A percentile compares a stretch with the other conserved stretches of the same genome.
Conservation (phyloP, 1,140 invertebrate genomes). For the Leptopilina clavipes region DNA sequence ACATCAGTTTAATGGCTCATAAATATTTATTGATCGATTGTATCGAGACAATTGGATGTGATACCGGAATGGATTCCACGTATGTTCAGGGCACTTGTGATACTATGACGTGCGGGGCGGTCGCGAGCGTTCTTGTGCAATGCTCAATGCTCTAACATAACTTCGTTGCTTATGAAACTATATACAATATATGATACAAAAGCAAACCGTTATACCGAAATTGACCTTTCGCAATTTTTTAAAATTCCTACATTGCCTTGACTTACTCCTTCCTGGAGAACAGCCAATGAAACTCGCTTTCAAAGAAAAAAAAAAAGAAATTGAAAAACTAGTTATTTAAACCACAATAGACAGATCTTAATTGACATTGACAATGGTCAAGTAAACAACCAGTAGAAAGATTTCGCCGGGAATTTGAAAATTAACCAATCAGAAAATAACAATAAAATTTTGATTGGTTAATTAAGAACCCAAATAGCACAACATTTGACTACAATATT, state of each 20-base stretch:
- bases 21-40: slow-evolving; percentile 67
- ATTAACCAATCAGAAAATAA: no score
- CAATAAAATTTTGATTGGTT: no score
- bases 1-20: slow-evolving; percentile 47
- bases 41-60: slow-evolving; percentile 58
- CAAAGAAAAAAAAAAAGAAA: background rate
- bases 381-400: no score
- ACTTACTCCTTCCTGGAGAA: slow-evolving; percentile 19
- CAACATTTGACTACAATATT: no score
- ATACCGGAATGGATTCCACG: slow-evolving; percentile 55
- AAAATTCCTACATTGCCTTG: slow-evolving; percentile 23
- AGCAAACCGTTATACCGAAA: slow-evolving; percentile 30
- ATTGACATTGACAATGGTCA: no score
- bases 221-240: slow-evolving; percentile 25
- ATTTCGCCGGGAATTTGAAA: no score
- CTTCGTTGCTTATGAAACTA: slow-evolving; percentile 31
- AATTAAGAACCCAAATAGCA: no score
- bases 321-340: no score
- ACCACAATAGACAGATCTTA: no score
- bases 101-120: slow-evolving; percentile 35
- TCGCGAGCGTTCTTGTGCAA: slow-evolving; percentile 48
- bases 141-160: slow-evolving; percentile 14
- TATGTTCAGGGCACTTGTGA: slow-evolving; percentile 40
- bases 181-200: slow-evolving; percentile 1
- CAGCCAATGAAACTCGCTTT: slow-evolving; percentile 3